A percentile compares a stretch with the other conserved stretches of the same genome.
Evolutionary conservation across 2,888 invertebrate species (phyloP).

Genomic region (Pediacus dermestoides): DNA sequence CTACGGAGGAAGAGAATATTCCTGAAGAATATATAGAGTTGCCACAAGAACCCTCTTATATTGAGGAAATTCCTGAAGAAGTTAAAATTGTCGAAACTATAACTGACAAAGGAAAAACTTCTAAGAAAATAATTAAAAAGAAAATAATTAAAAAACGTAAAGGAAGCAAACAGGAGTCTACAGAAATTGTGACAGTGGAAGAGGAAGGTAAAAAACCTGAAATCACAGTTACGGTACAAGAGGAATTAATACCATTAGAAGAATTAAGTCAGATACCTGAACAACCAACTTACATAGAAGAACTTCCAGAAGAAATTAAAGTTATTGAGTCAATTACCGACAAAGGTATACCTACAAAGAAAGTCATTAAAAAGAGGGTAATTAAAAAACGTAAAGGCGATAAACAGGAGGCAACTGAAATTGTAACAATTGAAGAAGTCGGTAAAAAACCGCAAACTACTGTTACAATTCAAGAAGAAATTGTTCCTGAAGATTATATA

Average conservation of each 20-base stretch:
- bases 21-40: conserved; percentile 17
- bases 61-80: conserved; percentile 41
- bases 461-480: conserved; percentile 40
- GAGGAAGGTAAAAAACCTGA: conserved; percentile 37
- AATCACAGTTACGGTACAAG: conserved; percentile 29
- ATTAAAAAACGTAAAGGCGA: conserved; percentile 37
- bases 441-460: conserved; percentile 49
- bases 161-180: conserved; percentile 43
- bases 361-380: conserved; percentile 33
- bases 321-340: conserved; percentile 27
- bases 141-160: conserved; percentile 38
- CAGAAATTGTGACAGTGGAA: conserved; percentile 44
- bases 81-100: conserved; percentile 30
- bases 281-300: conserved; percentile 27
- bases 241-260: conserved; percentile 14
- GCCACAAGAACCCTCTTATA: conserved; percentile 21
- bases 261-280: too few species aligned
- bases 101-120: conserved; percentile 27
- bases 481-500: conserved; percentile 27
- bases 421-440: conserved; percentile 50
- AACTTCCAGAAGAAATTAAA: conserved; percentile 35
- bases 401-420: conserved; percentile 48
- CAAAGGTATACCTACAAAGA: conserved; percentile 31
- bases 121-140: conserved; percentile 35
- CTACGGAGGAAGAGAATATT: conserved; percentile 25